A percentile compares a stretch with the other conserved stretches of the same genome.
phyloP scores from a whole-genome alignment of 2,888 invertebrate genomes.

The Polyploca ridens region DNA sequence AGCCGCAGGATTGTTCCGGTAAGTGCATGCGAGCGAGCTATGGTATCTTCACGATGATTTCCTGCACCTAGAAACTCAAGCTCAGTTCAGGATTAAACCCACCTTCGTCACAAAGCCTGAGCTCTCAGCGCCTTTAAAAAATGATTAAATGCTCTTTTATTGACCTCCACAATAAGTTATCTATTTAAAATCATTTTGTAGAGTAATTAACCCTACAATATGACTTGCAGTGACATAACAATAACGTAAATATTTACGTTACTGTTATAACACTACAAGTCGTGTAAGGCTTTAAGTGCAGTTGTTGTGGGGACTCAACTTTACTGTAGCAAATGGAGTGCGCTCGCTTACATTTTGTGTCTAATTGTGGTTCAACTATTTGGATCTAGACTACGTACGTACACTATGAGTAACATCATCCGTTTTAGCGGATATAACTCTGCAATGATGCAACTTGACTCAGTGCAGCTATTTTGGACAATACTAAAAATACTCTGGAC shows the following conservation, averaged over 20 bases:
- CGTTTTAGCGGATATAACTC: neutral
- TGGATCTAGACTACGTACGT: neutral
- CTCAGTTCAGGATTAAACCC: too few species aligned
- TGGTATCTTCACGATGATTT: too few species aligned
- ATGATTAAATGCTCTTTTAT: too few species aligned
- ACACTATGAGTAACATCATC: neutral
- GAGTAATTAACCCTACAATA: too few species aligned
- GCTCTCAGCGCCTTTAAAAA: too few species aligned
- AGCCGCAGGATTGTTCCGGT: too few species aligned
- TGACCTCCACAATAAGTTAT: too few species aligned
- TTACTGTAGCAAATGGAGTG: neutral
- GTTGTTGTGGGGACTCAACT: neutral
- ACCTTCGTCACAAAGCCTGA: too few species aligned
- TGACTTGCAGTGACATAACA: too few species aligned
- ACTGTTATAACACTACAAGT: neutral
- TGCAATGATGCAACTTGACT: neutral
- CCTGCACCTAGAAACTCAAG: too few species aligned
- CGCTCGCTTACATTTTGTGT: neutral
- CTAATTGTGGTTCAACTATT: constrained; percentile 12
- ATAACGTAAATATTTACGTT: neutral
- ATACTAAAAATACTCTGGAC: neutral
- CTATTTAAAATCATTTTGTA: too few species aligned
- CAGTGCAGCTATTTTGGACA: neutral
- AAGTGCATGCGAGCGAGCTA: too few species aligned
- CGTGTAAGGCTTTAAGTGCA: neutral